Percentiles rank a stretch among this genome's conserved stretches.
Conservation (phyloP, 2,888 invertebrate species). For the Aethes cnicana region DNA sequence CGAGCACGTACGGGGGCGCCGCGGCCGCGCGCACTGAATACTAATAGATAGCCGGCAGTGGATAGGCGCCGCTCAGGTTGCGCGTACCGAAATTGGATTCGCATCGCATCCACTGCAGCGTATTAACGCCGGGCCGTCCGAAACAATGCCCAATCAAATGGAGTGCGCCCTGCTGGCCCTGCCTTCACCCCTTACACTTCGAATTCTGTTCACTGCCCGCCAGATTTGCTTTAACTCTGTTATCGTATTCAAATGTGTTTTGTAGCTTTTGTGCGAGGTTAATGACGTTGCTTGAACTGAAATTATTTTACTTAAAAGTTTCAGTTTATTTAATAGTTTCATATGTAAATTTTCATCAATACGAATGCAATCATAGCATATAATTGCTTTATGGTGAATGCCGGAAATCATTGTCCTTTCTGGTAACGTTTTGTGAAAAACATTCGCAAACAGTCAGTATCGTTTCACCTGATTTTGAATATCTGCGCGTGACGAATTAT, state of each 20-base stretch:
- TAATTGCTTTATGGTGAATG: not conserved
- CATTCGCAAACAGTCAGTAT: no score
- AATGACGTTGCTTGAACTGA: no score
- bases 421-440: no score
- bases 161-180: conserved; percentile 46
- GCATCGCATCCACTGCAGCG: conserved; percentile 56
- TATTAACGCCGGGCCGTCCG: conserved; percentile 52
- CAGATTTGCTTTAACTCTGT: conserved; percentile 29
- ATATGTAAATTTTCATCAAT: no score
- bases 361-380: no score
- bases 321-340: no score
- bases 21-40: conserved; percentile 51
- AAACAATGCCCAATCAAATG: conserved; percentile 76
- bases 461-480: conserved; percentile 24
- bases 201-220: conserved; percentile 36
- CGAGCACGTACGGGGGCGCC: conserved; percentile 55
- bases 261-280: not conserved
- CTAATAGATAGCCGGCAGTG: conserved; percentile 50
- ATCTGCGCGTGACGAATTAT: conserved; percentile 63
- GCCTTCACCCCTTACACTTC: conserved; percentile 23
- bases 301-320: no score
- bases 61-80: conserved; percentile 46
- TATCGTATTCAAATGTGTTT: conserved; percentile 26
- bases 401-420: no score
- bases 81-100: conserved; percentile 69